Evolutionary conservation across 2,113 vertebrate species (phyloP).

Genomic region (Capreolus pygargus): DNA sequence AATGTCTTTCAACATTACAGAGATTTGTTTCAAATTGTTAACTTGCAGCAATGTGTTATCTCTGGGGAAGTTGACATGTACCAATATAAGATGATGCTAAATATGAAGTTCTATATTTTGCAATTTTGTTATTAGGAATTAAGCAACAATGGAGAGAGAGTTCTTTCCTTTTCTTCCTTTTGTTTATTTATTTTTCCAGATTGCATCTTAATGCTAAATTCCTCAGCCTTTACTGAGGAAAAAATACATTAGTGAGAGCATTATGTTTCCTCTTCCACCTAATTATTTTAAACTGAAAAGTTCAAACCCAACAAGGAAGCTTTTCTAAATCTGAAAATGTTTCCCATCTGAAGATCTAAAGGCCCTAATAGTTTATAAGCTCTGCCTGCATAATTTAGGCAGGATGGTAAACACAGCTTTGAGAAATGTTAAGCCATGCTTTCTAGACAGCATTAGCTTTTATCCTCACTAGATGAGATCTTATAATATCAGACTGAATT

Average conservation of each 20-base stretch:
- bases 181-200: neutral
- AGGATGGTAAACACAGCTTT: conserved; percentile 35
- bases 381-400: neutral
- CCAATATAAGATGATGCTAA: conserved; percentile 56
- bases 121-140: conserved; percentile 62
- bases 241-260: neutral
- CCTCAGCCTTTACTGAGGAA: neutral
- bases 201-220: conserved; percentile 22
- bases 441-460: conserved; percentile 40
- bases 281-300: conserved; percentile 56
- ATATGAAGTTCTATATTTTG: conserved; percentile 50
- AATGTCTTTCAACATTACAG: conserved; percentile 37
- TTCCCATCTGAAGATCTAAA: conserved; percentile 27
- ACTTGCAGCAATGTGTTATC: conserved; percentile 64
- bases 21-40: conserved; percentile 71
- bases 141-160: conserved; percentile 1
- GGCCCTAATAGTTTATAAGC: neutral
- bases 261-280: conserved; percentile 5
- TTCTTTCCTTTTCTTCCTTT: neutral
- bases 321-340: conserved; percentile 48
- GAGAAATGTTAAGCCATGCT: conserved; percentile 9
- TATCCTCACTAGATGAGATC: conserved; percentile 24
- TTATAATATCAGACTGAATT: neutral
- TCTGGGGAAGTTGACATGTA: conserved; percentile 53
- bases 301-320: conserved; percentile 28